These are phyloP conservation scores for Gyrodactylus salaris DNA, from an alignment of 1,140 invertebrate species.

Conservation along the genomic window DNA sequence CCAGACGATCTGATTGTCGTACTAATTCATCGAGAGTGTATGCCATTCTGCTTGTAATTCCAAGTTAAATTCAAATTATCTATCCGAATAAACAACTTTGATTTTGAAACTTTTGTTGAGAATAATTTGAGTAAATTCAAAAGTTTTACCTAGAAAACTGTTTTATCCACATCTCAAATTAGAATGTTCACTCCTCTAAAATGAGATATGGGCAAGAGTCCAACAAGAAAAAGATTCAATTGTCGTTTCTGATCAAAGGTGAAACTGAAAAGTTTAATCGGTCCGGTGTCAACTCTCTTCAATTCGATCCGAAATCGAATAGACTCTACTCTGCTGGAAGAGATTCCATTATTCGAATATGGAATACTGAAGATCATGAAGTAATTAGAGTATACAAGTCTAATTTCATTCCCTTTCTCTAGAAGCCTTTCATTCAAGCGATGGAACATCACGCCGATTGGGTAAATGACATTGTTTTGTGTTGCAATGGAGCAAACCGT, in stretches of 20 bases:
- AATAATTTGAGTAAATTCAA: no score
- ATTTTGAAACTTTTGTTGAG: no score
- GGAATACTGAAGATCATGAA: constrained; percentile 30
- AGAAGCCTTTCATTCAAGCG: constrained; percentile 60
- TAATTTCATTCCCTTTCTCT: constrained; percentile 11
- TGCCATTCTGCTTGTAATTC: neutral
- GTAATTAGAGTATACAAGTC: constrained; percentile 10
- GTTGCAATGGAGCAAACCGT: constrained; percentile 74
- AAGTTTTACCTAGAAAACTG: no score
- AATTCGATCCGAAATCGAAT: constrained; percentile 50
- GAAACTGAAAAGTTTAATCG: constrained; percentile 64
- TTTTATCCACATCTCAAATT: no score
- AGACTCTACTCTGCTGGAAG: constrained; percentile 79
- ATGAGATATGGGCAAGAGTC: neutral
- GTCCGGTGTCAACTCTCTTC: constrained; percentile 71
- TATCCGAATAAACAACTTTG: no score
- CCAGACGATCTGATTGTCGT: neutral
- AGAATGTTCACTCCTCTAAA: no score
- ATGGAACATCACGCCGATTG: constrained; percentile 80
- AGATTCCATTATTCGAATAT: constrained; percentile 85
- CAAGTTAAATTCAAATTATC: no score
- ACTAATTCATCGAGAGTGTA: constrained; percentile 9
- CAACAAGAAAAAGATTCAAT: constrained; percentile 23
- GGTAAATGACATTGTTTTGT: constrained; percentile 94
- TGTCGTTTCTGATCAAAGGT: constrained; percentile 87